Evolutionary conservation across 2,888 invertebrate species (phyloP).

Genomic region (Eueremaeus valkanovi): DNA sequence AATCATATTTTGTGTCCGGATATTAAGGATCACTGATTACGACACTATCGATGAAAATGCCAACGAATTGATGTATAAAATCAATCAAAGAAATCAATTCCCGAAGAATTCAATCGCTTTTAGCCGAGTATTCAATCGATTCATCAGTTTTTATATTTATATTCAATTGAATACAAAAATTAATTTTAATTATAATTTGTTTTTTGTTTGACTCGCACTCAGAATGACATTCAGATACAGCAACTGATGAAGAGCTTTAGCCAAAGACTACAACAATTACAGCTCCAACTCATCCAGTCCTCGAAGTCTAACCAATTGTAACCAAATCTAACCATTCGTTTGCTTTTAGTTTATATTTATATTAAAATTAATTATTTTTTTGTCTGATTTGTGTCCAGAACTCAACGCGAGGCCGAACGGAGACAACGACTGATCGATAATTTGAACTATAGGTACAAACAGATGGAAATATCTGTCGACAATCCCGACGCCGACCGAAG

Average conservation of each 20-base stretch:
- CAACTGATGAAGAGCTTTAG: conserved; percentile 45
- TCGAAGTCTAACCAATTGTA: conserved; percentile 40
- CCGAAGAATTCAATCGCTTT: conserved; percentile 37
- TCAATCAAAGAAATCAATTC: conserved; percentile 41
- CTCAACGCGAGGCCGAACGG: conserved; percentile 52
- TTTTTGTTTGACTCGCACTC: no score
- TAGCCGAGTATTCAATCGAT: not conserved
- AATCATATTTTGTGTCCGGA: no score
- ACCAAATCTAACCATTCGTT: conserved; percentile 38
- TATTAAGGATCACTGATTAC: conserved; percentile 26
- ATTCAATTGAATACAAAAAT: no score
- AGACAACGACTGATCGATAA: conserved; percentile 52
- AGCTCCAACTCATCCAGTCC: conserved; percentile 43
- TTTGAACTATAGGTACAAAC: conserved; percentile 52
- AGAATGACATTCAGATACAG: conserved; percentile 45
- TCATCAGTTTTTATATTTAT: not conserved
- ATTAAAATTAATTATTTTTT: not conserved
- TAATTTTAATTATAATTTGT: no score
- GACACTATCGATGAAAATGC: conserved; percentile 38
- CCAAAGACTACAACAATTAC: conserved; percentile 42
- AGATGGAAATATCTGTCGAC: conserved; percentile 51
- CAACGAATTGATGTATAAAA: conserved; percentile 38
- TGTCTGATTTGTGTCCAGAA: conserved; percentile 47
- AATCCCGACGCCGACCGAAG: conserved; percentile 37
- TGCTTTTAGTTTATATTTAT: not conserved